Conservation (phyloP, 2,113 vertebrate genomes). For the Lucifuga dentata region DNA sequence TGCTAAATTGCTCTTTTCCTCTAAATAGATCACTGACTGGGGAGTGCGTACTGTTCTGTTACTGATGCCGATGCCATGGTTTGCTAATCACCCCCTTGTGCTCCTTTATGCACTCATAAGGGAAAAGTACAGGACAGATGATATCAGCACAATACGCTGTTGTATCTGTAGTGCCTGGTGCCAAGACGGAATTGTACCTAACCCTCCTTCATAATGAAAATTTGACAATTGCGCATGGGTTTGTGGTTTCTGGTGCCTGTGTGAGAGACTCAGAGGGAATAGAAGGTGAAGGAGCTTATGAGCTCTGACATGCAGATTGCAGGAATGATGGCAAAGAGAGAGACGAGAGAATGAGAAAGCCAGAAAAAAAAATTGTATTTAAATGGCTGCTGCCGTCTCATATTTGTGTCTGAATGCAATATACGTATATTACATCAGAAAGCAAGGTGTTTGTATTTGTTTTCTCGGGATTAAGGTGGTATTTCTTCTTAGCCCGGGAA, state of each 20-base stretch:
- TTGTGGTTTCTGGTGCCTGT: constrained; percentile 23
- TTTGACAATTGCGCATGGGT: constrained; percentile 36
- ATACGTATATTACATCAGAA: constrained; percentile 22
- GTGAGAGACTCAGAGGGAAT: constrained; percentile 10
- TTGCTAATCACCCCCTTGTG: constrained; percentile 1
- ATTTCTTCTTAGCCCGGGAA: constrained; percentile 32
- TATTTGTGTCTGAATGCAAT: constrained; percentile 25
- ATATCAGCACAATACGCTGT: constrained; percentile 8
- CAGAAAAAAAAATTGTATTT: constrained; percentile 12
- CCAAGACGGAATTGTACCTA: constrained; percentile 8
- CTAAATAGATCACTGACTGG: not conserved
- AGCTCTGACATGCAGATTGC: constrained; percentile 46
- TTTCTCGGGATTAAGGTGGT: constrained; percentile 39
- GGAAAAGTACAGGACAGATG: constrained; percentile 16
- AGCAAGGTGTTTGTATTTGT: constrained; percentile 13
- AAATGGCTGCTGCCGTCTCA: constrained; percentile 18
- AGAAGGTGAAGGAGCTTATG: constrained; percentile 31
- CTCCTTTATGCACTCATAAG: constrained; percentile 4
- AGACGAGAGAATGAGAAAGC: constrained; percentile 12
- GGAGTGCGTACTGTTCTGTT: not conserved
- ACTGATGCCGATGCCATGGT: constrained; percentile 11
- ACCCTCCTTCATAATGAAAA: constrained; percentile 16
- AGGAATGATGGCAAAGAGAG: constrained; percentile 29
- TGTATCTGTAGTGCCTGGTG: not conserved
- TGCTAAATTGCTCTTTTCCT: not conserved